Evolutionary conservation across 1,140 invertebrate species (phyloP), one percentile per base, ranked within the genome.

Genomic region (Heliconius nattereri): DNA sequence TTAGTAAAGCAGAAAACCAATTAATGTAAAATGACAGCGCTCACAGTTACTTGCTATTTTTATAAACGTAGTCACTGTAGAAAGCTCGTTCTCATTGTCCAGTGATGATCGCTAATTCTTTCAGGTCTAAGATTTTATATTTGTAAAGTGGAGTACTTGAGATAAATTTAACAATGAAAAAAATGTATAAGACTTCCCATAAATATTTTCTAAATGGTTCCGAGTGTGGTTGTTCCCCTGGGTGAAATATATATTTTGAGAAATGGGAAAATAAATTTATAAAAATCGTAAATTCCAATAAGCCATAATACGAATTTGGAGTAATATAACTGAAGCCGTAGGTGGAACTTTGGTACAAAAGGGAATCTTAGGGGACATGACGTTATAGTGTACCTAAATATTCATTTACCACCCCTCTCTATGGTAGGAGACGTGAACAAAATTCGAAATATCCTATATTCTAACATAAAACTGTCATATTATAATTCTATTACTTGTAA

Each of bases 1-100:
- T 84, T 86, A 85, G 81, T 79, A 85, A 86, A 86, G 80, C 83
- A 87, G 82, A 85, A 87, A 89, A 85, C 82, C 84, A 87, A 90
- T 91, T 90, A 87, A 89, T 87, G 81, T 85, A 85, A 90, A 90
- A 89, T 81, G 81, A 78, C 80, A 75, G 78, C 84, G 72, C 76
- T 82, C 40, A 81, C 80, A 84, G 75, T 86, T 83, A 84, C 85
- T 87, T 86, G 85, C 83, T 78, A 85, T 79, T 85, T 87, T 86
- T 86, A 76, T 72, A 71, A 81, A 78, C 78, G 26, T 75, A 75
- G 73, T 72, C 73, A 71, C 40, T n/a, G 73, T 79, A 72, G 76
- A 78, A 78, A 72, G 26, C 60, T 66, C 60, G 60, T 66, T 66
- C 26, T 66, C 60, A 66, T 66, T 66, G 60, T 66, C 26, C 60